Evolutionary conservation across 1,140 invertebrate species (phyloP), one percentile per base, ranked within the genome.

Genomic region (Aphelinus atriplicis): DNA sequence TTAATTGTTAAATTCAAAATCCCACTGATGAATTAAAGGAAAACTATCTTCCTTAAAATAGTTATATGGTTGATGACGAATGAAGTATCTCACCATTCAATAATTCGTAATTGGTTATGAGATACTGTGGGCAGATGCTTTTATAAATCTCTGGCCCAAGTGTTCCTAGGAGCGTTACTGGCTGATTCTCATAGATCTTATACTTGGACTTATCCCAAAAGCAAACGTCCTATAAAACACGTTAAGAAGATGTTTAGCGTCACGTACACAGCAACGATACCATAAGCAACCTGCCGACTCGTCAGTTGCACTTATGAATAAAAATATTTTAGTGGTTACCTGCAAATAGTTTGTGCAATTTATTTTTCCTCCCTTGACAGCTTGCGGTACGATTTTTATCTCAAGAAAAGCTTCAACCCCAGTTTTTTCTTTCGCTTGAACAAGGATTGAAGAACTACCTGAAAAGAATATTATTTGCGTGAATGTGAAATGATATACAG

Each of bases 151-250:
- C 75, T 42, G 87, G 84, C 58, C 81, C 84, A 3, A 89, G 78
- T 47, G 65, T 75, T 7, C 87, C 87, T 48, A 88, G 78, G 81
- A 86, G 82, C 6, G 85, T 83, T 3, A 75, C 7, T 5, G 83
- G 85, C 62, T 87, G 87, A 78, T 89, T 89, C 72, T 89, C 88
- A 64, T 87, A 89, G 63, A 89, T 85, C 75, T 77, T 83, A 71
- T 88, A 87, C 48, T 79, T 82, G 7, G 85, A 79, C 3, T 57
- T 66, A 7, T 83, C 80, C 87, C 88, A 88, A 70, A 88, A 89
- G 68, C 88, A 89, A 78, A 88, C 85, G 61, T 88, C 86, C 87
- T 88, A 64, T 4, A 78, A 80, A 62, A 80, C 57, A 67, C 2
- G 46, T 63, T 56, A 73, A 61, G 43, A 76, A 71, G 57, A 51